phyloP scores from a whole-genome alignment of 2,888 invertebrate species.

The Rosalia funebris region DNA sequence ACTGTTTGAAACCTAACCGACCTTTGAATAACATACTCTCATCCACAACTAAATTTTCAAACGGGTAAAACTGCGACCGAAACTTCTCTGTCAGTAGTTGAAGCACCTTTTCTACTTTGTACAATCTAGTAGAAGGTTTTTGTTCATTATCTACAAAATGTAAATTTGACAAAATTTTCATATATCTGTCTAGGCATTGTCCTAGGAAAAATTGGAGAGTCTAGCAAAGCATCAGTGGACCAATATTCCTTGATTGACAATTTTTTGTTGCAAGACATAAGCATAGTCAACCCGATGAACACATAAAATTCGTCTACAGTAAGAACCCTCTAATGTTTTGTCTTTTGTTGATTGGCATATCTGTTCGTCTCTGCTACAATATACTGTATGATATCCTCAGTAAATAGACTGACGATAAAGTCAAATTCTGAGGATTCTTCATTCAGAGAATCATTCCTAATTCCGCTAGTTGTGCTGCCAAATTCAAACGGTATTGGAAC shows the following conservation, averaged over 20 bases:
- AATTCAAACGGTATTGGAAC: too few relatives aligned
- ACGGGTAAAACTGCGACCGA: constrained; percentile 1
- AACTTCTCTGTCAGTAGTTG: constrained; percentile 2
- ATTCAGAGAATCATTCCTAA: too few relatives aligned
- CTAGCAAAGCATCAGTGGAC: constrained; percentile 13
- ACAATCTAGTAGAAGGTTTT: constrained; percentile 4
- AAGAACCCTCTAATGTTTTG: too few relatives aligned
- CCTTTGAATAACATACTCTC: constrained; percentile 22
- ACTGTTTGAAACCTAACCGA: constrained; percentile 17
- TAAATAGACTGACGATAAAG: too few relatives aligned
- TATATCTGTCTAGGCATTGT: constrained; percentile 16
- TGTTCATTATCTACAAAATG: constrained; percentile 16
- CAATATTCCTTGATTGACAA: constrained; percentile 7
- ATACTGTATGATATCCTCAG: too few relatives aligned
- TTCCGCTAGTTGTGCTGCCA: too few relatives aligned
- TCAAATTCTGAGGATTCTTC: too few relatives aligned
- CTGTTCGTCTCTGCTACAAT: too few relatives aligned
- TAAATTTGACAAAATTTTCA: not conserved
- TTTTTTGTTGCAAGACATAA: constrained; percentile 28
- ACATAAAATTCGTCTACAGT: too few relatives aligned
- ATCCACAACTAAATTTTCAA: constrained; percentile 13
- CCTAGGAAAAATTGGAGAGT: constrained; percentile 11
- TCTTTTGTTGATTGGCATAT: too few relatives aligned
- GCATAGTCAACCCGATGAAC: too few relatives aligned
- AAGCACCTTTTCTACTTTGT: constrained; percentile 5